phyloP scores from a whole-genome alignment of 2,113 vertebrate species.

The Polyodon spathula region DNA sequence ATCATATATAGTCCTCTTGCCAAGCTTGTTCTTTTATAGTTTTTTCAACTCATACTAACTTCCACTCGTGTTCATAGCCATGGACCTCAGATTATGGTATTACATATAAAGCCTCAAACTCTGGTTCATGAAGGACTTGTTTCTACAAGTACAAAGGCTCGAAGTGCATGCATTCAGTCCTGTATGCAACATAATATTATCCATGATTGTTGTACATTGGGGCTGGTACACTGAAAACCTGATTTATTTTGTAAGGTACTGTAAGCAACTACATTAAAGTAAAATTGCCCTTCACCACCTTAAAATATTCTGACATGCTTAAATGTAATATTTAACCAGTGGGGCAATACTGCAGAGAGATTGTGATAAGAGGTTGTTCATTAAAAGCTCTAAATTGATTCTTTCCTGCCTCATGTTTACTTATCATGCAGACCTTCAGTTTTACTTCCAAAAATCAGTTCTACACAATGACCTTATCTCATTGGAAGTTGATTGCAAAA shows the following conservation, averaged over 20 bases:
- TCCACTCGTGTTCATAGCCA: neutral
- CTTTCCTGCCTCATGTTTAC: conserved; percentile 91
- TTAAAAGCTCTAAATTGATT: conserved; percentile 85
- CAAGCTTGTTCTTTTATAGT: too few species aligned
- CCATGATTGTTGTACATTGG: neutral
- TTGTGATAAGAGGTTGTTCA: conserved; percentile 69
- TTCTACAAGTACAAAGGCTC: neutral
- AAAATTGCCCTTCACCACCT: conserved; percentile 31
- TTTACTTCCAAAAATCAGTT: conserved; percentile 69
- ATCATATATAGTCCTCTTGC: too few species aligned
- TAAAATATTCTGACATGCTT: conserved; percentile 26
- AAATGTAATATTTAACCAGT: conserved; percentile 75
- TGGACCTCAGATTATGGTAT: neutral
- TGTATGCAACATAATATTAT: neutral
- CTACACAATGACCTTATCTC: conserved; percentile 69
- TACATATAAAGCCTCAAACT: neutral
- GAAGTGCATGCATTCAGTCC: neutral
- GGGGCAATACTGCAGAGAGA: conserved; percentile 69
- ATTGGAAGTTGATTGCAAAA: conserved; percentile 66
- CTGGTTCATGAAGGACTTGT: neutral
- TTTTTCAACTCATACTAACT: neutral
- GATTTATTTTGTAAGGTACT: neutral
- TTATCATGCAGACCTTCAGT: conserved; percentile 63
- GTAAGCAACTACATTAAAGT: conserved; percentile 12
- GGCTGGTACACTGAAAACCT: neutral